A percentile compares a stretch with the other conserved stretches of the same genome.
phyloP scores from a whole-genome alignment of 2,797 vertebrate species.

The Carapus acus region DNA sequence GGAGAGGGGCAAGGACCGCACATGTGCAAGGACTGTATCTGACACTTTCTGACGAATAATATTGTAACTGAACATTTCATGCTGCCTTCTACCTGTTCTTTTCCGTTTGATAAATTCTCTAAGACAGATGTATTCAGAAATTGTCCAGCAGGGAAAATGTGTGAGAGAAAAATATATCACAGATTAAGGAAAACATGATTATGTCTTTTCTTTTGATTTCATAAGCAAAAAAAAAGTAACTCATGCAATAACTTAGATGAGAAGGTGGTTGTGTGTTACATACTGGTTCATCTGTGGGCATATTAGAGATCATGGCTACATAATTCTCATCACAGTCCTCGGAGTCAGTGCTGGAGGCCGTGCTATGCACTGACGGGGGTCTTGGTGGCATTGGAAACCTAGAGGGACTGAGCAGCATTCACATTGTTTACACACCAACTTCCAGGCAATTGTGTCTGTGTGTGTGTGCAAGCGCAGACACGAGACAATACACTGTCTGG shows the following conservation, averaged over 20 bases:
- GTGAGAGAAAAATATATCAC: conserved; percentile 1
- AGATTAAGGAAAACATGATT: not conserved
- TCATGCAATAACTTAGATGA: conserved; percentile 43
- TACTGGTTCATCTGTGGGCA: conserved; percentile 92
- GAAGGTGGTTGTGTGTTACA: conserved; percentile 73
- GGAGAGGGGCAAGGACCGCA: conserved; percentile 19
- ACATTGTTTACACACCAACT: conserved; percentile 70
- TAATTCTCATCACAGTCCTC: conserved; percentile 98
- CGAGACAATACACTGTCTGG: conserved; percentile 33
- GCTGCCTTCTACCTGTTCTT: too few relatives aligned
- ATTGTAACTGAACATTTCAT: too few relatives aligned
- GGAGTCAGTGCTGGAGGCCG: conserved; percentile 97
- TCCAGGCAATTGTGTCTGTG: conserved; percentile 29
- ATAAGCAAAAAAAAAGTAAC: conserved; percentile 22
- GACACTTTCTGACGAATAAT: not conserved
- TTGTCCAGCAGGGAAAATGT: conserved; percentile 5
- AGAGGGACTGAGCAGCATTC: conserved; percentile 86
- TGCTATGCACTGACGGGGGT: conserved; percentile 96
- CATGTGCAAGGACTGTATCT: conserved; percentile 24
- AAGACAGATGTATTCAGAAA: conserved; percentile 4
- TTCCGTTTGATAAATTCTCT: too few relatives aligned
- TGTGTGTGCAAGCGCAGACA: conserved; percentile 3
- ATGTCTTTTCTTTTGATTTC: conserved; percentile 19
- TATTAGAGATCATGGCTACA: conserved; percentile 94
- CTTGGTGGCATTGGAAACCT: conserved; percentile 91